Evolutionary conservation across 2,888 invertebrate species (phyloP).

Genomic region (Stenchaetothrips biformis): DNA sequence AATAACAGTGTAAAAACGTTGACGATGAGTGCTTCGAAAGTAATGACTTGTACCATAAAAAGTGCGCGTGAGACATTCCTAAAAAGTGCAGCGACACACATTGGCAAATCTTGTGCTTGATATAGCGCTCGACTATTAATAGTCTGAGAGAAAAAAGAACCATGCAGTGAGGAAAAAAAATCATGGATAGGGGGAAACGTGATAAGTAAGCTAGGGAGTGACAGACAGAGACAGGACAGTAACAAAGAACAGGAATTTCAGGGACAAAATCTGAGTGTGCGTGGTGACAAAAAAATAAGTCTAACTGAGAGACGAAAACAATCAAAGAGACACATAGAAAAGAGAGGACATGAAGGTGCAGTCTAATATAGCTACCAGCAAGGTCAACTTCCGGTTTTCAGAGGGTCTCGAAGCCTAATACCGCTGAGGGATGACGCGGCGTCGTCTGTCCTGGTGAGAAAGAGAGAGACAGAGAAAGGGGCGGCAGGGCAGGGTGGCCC

Average conservation of each 20-base stretch:
- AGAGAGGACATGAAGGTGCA: conserved; percentile 15
- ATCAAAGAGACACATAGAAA: neutral
- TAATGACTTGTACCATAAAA: too few species aligned
- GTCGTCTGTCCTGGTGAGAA: neutral
- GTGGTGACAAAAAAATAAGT: neutral
- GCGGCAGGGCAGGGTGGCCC: too few species aligned
- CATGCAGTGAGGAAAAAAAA: neutral
- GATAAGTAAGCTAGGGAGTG: neutral
- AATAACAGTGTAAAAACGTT: neutral
- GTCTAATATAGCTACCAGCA: conserved; percentile 20
- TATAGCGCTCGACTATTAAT: too few species aligned
- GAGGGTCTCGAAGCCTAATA: conserved; percentile 16
- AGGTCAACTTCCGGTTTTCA: conserved; percentile 7
- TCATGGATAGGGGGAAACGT: neutral
- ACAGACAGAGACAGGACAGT: neutral
- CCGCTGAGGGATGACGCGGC: neutral
- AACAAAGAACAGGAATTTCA: conserved; percentile 7
- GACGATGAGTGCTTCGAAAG: too few species aligned
- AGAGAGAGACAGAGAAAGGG: neutral
- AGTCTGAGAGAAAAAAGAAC: conserved; percentile 23
- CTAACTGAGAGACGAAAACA: neutral
- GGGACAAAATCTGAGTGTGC: neutral
- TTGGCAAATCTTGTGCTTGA: too few species aligned
- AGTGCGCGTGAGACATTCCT: too few species aligned
- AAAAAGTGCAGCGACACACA: too few species aligned